Evolutionary conservation across 2,888 invertebrate genomes (phyloP), one percentile per base, ranked within the genome.

Genomic region (Sycophila texana): DNA sequence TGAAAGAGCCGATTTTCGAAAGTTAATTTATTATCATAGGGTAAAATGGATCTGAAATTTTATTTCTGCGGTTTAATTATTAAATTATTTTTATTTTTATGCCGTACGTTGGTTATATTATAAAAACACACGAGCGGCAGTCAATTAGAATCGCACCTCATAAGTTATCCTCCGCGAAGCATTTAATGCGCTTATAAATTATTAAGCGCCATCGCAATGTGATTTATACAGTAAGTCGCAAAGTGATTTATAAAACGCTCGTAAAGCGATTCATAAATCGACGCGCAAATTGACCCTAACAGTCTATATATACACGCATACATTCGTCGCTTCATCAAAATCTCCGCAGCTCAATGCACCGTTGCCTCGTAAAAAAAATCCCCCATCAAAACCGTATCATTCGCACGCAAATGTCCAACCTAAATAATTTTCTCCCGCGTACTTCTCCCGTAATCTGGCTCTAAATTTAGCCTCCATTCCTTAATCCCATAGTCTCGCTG

Each of bases 201-300:
- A 47, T 7, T 53, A 14, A n/a, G 10, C 39, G 39, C 10, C 39
- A 7, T 39, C 10, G 22, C 55, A 4, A 2, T n/a, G 12, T 67
- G 57, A 66, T 66, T 74, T 66, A 66, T 66, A 14, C 26, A 7
- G 57, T 49, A n/a, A 57, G 55, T 7, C 5, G 47, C 57, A 74
- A 26, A 66, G 66, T 47, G 57, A 70, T 67, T 74, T 74, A 66
- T 66, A 74, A 74, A 74, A 65, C 66, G 58, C n/a, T 68, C 55
- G 68, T 58, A 22, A 49, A 58, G 39, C 58, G 12, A 13, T 18
- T 57, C 63, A 47, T 39, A 57, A 63, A 22, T 10, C 53, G 4
- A 53, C 30, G n/a, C 26, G 16, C 53, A 53, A 73, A 63, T 30
- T 72, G 30, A 51, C 26, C 30, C 61, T 58, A 53, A 26, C 53